A percentile compares a stretch with the other conserved stretches of the same genome.
Evolutionary conservation across 92 coral and sea anemone genomes (phyloP).

Genomic region (Phenganax stokvisi): DNA sequence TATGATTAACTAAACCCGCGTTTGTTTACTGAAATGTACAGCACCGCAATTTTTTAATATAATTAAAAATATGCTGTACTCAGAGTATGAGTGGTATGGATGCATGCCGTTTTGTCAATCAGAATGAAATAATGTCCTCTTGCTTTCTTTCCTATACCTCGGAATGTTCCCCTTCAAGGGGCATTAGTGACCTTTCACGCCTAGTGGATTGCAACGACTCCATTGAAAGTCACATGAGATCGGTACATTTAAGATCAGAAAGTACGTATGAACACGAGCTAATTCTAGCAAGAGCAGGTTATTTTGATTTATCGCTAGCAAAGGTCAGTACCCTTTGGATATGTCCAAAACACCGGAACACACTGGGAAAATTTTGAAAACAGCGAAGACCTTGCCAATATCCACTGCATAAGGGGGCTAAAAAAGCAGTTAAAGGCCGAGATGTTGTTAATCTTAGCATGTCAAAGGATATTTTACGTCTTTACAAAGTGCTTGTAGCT

Average conservation of each 20-base stretch:
- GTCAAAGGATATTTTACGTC: conserved; percentile 47
- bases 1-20: background rate
- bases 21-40: conserved; percentile 6
- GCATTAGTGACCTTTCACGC: conserved; percentile 28
- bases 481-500: conserved; percentile 48
- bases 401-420: conserved; percentile 44
- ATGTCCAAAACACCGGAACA: conserved; percentile 52
- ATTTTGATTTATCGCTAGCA: conserved; percentile 19
- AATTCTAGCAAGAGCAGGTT: conserved; percentile 39
- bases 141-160: conserved; percentile 2
- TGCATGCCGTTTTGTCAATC: conserved; percentile 6
- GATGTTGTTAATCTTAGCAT: conserved; percentile 42
- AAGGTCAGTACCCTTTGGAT: conserved; percentile 31
- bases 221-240: conserved; percentile 28
- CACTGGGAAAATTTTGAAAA: conserved; percentile 44
- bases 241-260: conserved; percentile 18
- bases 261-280: conserved; percentile 12
- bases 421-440: conserved; percentile 43
- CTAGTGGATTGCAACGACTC: conserved; percentile 25
- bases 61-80: background rate
- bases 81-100: background rate
- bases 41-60: background rate
- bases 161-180: conserved; percentile 28
- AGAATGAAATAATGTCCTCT: background rate
- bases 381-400: conserved; percentile 50